Evolutionary conservation across 2,113 vertebrate genomes (phyloP).

Genomic region (Rana temporaria): DNA sequence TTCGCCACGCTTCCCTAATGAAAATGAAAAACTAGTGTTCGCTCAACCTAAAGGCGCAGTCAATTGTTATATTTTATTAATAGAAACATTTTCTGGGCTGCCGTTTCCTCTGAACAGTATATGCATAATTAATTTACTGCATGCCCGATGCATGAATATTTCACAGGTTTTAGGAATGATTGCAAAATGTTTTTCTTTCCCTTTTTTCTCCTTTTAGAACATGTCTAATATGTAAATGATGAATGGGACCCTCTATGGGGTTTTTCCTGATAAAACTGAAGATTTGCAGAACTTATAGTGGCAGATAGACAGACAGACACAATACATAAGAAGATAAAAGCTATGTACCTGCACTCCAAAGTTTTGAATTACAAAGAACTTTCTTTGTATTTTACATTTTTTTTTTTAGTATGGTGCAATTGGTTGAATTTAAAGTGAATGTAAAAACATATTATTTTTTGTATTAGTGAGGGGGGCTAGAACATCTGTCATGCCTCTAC

Average conservation of each 20-base stretch:
- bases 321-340: too few relatives aligned
- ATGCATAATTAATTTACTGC: constrained; percentile 57
- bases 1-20: constrained; percentile 22
- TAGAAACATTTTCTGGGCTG: constrained; percentile 48
- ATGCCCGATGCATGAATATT: constrained; percentile 46
- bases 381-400: too few relatives aligned
- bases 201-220: not conserved
- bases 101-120: constrained; percentile 49
- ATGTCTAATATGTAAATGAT: not conserved
- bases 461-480: too few relatives aligned
- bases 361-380: too few relatives aligned
- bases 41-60: constrained; percentile 44
- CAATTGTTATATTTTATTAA: constrained; percentile 58
- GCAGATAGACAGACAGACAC: too few relatives aligned
- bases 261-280: too few relatives aligned
- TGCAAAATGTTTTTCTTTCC: constrained; percentile 14
- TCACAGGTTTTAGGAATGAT: constrained; percentile 30
- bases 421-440: too few relatives aligned
- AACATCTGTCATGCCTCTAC: too few relatives aligned
- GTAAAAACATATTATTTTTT: too few relatives aligned
- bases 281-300: too few relatives aligned
- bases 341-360: too few relatives aligned
- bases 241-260: not conserved
- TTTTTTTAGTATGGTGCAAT: too few relatives aligned
- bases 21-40: constrained; percentile 37